Percentiles rank a stretch among this genome's conserved stretches.
Evolutionary conservation across 1,140 invertebrate genomes (phyloP).

Genomic region (Drosophila kikkawai): DNA sequence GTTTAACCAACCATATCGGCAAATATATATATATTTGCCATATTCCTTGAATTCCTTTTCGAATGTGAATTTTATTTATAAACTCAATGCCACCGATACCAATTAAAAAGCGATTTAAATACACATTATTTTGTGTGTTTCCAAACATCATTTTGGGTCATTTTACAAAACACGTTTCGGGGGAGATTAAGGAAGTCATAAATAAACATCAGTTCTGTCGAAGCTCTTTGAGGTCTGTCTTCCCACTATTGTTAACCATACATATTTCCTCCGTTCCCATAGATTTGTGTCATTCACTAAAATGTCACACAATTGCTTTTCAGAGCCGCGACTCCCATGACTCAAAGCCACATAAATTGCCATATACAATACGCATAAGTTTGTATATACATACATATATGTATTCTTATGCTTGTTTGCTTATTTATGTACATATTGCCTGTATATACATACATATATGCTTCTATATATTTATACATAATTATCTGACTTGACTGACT

Average conservation of each 20-base stretch:
- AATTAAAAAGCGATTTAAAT: conserved; percentile 40
- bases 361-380: conserved; percentile 19
- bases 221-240: conserved; percentile 18
- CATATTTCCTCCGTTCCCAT: conserved; percentile 23
- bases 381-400: not conserved
- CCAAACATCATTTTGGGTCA: conserved; percentile 6
- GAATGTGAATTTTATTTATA: conserved; percentile 23
- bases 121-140: conserved; percentile 14
- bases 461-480: conserved; percentile 38
- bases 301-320: conserved; percentile 46
- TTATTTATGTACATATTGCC: conserved; percentile 6
- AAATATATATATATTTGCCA: not conserved
- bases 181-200: conserved; percentile 41
- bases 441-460: not conserved
- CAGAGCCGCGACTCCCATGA: conserved; percentile 28
- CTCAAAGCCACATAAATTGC: conserved; percentile 48
- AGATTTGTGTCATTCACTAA: conserved; percentile 48
- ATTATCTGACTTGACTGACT: conserved; percentile 43
- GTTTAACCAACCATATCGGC: not conserved
- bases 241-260: conserved; percentile 37
- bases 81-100: conserved; percentile 13
- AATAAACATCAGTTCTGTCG: conserved; percentile 30
- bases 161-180: conserved; percentile 13
- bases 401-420: conserved; percentile 5
- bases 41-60: conserved; percentile 1